These are phyloP conservation scores for Coelogynopora nodosa DNA, from an alignment of 2,888 invertebrate species.

Conservation along the genomic window DNA sequence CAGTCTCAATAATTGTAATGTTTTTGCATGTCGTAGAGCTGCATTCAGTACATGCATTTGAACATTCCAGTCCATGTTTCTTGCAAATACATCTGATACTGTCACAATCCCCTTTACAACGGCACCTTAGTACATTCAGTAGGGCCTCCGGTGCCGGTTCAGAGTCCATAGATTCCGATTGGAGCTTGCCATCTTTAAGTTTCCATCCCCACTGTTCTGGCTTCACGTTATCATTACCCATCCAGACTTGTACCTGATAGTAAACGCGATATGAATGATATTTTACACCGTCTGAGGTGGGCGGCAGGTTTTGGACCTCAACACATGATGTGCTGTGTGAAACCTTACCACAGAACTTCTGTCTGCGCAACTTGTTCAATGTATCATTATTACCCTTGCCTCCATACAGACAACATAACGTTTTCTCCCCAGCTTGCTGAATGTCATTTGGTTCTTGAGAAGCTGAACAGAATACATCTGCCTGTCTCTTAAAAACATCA, in stretches of 20 bases:
- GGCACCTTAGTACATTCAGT: background rate
- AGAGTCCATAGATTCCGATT: constrained; percentile 38
- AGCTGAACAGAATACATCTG: background rate
- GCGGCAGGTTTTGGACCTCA: constrained; percentile 49
- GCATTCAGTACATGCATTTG: constrained; percentile 45
- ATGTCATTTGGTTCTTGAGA: background rate
- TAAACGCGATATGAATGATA: background rate
- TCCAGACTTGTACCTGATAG: constrained; percentile 46
- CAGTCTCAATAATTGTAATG: background rate
- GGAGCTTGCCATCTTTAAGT: background rate
- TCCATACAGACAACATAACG: background rate
- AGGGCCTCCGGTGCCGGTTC: background rate
- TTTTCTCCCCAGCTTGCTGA: background rate
- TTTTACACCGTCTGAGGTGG: constrained; percentile 42
- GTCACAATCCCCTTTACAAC: constrained; percentile 41
- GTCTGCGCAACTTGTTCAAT: background rate
- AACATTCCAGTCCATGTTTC: constrained; percentile 33
- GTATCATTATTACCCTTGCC: background rate
- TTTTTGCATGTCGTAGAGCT: constrained; percentile 1
- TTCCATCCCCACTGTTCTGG: background rate
- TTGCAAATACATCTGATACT: background rate
- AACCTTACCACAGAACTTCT: constrained; percentile 47
- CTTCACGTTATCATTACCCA: constrained; percentile 41
- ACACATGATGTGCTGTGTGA: constrained; percentile 45
- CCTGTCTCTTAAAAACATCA: background rate